Evolutionary conservation across 2,888 invertebrate species (phyloP).

Genomic region (Drosophila recens): DNA sequence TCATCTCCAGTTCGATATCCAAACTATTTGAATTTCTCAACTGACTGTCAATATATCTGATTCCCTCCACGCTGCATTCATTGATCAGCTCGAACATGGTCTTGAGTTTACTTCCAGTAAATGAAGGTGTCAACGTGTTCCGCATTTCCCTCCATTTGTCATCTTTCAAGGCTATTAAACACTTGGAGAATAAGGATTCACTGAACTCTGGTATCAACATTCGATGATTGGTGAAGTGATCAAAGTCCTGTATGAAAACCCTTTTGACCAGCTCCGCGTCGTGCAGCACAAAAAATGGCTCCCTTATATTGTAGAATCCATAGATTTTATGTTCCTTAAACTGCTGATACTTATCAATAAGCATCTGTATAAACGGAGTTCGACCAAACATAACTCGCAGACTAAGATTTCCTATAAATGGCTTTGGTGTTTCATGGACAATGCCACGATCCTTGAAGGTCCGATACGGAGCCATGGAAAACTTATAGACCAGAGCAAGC

Average conservation of each 20-base stretch:
- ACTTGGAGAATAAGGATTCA: slow-evolving; percentile 86
- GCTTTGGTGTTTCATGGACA: slow-evolving; percentile 38
- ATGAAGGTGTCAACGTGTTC: slow-evolving; percentile 84
- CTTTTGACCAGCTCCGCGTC: slow-evolving; percentile 87
- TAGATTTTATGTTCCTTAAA: slow-evolving; percentile 82
- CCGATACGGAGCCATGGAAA: slow-evolving; percentile 38
- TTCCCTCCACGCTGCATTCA: slow-evolving; percentile 70
- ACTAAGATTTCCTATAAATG: slow-evolving; percentile 57
- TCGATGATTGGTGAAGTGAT: slow-evolving; percentile 86
- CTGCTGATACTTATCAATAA: slow-evolving; percentile 38
- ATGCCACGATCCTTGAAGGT: slow-evolving; percentile 58
- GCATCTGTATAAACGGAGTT: slow-evolving; percentile 36
- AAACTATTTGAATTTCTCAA: slow-evolving; percentile 16
- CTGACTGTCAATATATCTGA: slow-evolving; percentile 52
- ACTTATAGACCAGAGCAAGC: slow-evolving; percentile 51
- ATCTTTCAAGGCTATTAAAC: slow-evolving; percentile 85
- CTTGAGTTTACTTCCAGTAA: slow-evolving; percentile 86
- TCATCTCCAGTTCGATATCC: slow-evolving; percentile 81
- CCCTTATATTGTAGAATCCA: slow-evolving; percentile 85
- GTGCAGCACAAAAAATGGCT: slow-evolving; percentile 84
- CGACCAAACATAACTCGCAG: slow-evolving; percentile 36
- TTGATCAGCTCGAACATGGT: slow-evolving; percentile 84
- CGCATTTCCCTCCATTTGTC: slow-evolving; percentile 85
- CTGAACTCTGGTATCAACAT: slow-evolving; percentile 53
- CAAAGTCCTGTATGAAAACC: slow-evolving; percentile 87